Base-by-base conservation (phyloP, 2,113 vertebrate species). In the Panthera uncia region DNA sequence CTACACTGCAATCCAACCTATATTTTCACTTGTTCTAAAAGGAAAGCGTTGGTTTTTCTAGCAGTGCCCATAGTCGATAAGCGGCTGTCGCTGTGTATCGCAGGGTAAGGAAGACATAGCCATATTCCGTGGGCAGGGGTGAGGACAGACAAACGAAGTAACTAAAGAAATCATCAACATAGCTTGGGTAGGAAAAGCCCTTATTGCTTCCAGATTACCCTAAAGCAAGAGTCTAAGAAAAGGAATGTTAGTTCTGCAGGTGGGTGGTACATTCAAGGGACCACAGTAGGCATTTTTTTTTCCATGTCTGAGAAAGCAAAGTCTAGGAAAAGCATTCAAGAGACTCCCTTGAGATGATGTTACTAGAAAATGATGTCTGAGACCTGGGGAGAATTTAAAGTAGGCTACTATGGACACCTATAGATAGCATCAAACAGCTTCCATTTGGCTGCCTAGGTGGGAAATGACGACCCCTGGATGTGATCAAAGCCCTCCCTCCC, bases 351-450 rank as follows among this genome's bases (percentile, higher is more conserved):
- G 84, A 90, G 69, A 76, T 93, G 90, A 23, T 14, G 41, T 29
- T 80, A 31, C 29, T 33, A 55, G 82, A 94, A 97, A 95, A 87
- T 65, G 50, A 92, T 74, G 94, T 88, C 82, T 82, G 38, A 85
- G 82, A 63, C 52, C 25, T 5, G 45, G 71, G 69, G 63, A 95
- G 91, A 91, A 93, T 97, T 94, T 96, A 93, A 97, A 78, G 41
- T 94, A 91, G 92, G 41, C 57, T 92, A 38, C 90, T 50, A 63
- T 9, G 81, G 94, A 50, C 7, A 7, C 66, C 87, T 92, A 93
- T 65, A 98, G 94, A 87, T 95, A 94, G 91, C 97, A 96, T 96
- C 97, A 96, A 61, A 91, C 61, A 96, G 13, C 85, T 91, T 97
- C 82, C 36, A 50, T 87, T 98, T 97, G 98, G 82, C 66, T 0